Conservation (phyloP, 2,888 invertebrate genomes). For the Patella depressa region DNA sequence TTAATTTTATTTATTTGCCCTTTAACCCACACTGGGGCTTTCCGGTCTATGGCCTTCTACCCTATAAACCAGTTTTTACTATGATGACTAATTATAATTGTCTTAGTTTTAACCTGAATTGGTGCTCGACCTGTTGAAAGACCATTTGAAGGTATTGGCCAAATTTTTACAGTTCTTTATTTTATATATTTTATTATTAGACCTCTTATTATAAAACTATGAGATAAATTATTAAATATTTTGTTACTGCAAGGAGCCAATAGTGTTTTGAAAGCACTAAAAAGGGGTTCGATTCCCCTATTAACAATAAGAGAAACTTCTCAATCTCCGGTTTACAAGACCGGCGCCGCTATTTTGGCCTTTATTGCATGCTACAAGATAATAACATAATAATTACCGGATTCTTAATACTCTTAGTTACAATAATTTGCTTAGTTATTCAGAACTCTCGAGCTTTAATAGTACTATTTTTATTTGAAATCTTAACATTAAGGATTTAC, state of each 20-base stretch:
- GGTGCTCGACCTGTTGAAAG: constrained; percentile 80
- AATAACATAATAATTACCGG: constrained; percentile 10
- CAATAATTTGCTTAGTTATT: neutral
- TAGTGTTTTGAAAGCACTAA: constrained; percentile 18
- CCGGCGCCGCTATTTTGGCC: constrained; percentile 37
- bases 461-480: too few species aligned
- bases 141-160: constrained; percentile 73
- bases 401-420: neutral
- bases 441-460: too few species aligned
- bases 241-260: constrained; percentile 13
- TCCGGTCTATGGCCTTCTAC: constrained; percentile 74
- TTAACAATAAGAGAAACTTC: constrained; percentile 29
- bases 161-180: constrained; percentile 41
- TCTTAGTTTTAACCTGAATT: constrained; percentile 81
- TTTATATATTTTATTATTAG: constrained; percentile 32
- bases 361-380: constrained; percentile 10
- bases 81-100: constrained; percentile 75
- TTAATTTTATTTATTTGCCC: constrained; percentile 79
- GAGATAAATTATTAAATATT: constrained; percentile 18
- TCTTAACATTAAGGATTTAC: too few species aligned
- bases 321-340: constrained; percentile 48
- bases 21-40: constrained; percentile 73
- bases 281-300: constrained; percentile 24
- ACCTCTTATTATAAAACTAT: constrained; percentile 12
- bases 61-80: constrained; percentile 70